Conservation (phyloP, 2,113 vertebrate genomes). For the Caretta caretta region DNA sequence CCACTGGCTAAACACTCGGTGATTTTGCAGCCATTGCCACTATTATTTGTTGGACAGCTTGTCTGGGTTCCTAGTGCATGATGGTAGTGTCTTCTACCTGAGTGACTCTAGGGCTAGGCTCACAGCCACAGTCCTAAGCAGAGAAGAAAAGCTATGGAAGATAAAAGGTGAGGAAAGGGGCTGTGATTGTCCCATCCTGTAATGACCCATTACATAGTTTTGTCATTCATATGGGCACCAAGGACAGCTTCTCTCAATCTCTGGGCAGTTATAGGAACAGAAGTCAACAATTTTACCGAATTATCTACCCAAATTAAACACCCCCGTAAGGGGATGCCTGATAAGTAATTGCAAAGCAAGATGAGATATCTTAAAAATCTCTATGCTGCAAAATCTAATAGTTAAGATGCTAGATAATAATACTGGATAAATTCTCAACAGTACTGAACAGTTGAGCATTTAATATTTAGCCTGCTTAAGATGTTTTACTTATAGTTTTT, state of each 20-base stretch:
- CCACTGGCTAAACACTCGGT: neutral
- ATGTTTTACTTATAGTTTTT: neutral
- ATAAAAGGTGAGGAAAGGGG: slow-evolving; percentile 12
- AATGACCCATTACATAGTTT: neutral
- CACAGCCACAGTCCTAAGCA: neutral
- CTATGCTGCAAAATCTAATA: neutral
- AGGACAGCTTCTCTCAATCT: neutral
- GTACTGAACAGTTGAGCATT: neutral
- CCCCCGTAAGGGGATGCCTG: neutral
- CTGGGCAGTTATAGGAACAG: neutral
- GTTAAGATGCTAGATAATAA: neutral
- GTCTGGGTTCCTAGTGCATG: neutral
- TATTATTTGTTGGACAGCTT: slow-evolving; percentile 3
- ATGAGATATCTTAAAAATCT: neutral
- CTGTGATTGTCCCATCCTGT: neutral
- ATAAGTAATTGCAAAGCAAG: neutral
- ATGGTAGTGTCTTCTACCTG: accelerated
- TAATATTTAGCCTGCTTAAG: neutral
- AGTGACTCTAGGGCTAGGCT: neutral
- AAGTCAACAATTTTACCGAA: neutral
- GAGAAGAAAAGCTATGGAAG: neutral
- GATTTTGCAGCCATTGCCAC: neutral
- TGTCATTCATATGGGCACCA: neutral
- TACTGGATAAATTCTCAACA: neutral
- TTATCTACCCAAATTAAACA: neutral